A percentile compares a stretch with the other conserved stretches of the same genome.
These are phyloP conservation scores for Cynopterus brachyotis DNA, from an alignment of 2,113 vertebrate species.

Conservation along the genomic window DNA sequence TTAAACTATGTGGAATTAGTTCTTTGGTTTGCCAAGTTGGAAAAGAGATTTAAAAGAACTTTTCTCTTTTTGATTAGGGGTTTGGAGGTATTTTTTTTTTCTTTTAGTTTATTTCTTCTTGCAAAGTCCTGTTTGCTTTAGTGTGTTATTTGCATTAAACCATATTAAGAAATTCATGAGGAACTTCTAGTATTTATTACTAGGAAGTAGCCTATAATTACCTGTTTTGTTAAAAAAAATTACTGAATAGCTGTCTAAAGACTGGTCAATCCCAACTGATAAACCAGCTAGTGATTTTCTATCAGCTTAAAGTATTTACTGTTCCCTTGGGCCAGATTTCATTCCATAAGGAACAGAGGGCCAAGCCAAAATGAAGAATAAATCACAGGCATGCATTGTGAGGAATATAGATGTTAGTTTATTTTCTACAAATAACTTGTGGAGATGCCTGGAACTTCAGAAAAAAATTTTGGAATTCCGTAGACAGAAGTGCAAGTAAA, in stretches of 20 bases:
- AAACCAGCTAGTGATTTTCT: constrained; percentile 74
- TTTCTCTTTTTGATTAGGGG: neutral
- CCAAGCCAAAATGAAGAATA: constrained; percentile 75
- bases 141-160: constrained; percentile 36
- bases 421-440: constrained; percentile 70
- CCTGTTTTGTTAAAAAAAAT: constrained; percentile 53
- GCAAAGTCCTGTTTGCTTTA: neutral
- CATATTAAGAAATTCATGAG: constrained; percentile 53
- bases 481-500: constrained; percentile 60
- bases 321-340: constrained; percentile 66
- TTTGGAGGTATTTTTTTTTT: constrained; percentile 24
- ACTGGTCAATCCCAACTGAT: neutral
- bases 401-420: constrained; percentile 74
- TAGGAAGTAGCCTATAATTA: constrained; percentile 62
- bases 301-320: constrained; percentile 69
- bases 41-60: neutral
- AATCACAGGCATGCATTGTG: constrained; percentile 65
- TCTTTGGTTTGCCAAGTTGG: neutral
- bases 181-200: constrained; percentile 52
- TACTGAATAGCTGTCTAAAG: constrained; percentile 59
- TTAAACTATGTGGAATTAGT: neutral
- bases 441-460: constrained; percentile 67
- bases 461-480: constrained; percentile 60
- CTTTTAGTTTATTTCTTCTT: constrained; percentile 4
- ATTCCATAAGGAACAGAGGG: constrained; percentile 71